Conservation (phyloP, 1,140 invertebrate species). For the Drosophila ogumai region DNA sequence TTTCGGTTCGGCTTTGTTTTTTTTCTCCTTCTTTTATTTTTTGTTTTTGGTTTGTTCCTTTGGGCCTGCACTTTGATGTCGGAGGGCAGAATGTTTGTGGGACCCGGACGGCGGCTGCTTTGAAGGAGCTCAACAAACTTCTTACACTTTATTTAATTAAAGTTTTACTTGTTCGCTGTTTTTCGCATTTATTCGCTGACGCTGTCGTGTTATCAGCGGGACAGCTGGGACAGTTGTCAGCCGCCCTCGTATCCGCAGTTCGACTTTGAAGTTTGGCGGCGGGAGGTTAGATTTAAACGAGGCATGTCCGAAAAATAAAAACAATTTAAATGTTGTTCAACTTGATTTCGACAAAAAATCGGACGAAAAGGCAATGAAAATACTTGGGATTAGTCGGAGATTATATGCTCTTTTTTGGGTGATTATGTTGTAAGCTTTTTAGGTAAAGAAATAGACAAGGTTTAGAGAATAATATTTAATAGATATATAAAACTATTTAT, state of each 20-base stretch:
- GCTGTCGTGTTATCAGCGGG: slow-evolving; percentile 63
- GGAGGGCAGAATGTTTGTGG: slow-evolving; percentile 15
- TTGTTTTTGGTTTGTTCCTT: slow-evolving; percentile 8
- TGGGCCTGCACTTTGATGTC: slow-evolving; percentile 37
- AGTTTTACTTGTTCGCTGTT: slow-evolving; percentile 65
- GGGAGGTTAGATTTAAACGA: slow-evolving; percentile 48
- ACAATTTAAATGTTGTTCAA: slow-evolving; percentile 41
- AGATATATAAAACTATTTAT: no score
- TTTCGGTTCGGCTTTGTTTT: slow-evolving; percentile 19
- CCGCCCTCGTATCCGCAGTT: slow-evolving; percentile 31
- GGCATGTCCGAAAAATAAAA: slow-evolving; percentile 44
- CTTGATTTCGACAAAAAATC: slow-evolving; percentile 22
- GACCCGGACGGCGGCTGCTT: slow-evolving; percentile 36
- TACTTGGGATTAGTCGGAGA: background rate
- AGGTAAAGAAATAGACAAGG: background rate
- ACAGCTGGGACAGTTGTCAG: slow-evolving; percentile 73
- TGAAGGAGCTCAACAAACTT: slow-evolving; percentile 74
- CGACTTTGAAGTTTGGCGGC: slow-evolving; percentile 52
- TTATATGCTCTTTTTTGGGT: slow-evolving; percentile 18
- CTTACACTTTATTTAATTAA: slow-evolving; percentile 82
- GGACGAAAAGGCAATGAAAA: background rate
- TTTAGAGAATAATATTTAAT: slow-evolving; percentile 11
- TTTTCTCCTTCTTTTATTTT: background rate
- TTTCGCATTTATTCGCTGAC: slow-evolving; percentile 51
- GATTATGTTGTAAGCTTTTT: background rate